A percentile compares a stretch with the other conserved stretches of the same genome.
These are phyloP conservation scores for Hydractinia symbiolongicarpus DNA, from an alignment of 30 jellyfish, hydroid and myxozoan genomes.

Conservation along the genomic window DNA sequence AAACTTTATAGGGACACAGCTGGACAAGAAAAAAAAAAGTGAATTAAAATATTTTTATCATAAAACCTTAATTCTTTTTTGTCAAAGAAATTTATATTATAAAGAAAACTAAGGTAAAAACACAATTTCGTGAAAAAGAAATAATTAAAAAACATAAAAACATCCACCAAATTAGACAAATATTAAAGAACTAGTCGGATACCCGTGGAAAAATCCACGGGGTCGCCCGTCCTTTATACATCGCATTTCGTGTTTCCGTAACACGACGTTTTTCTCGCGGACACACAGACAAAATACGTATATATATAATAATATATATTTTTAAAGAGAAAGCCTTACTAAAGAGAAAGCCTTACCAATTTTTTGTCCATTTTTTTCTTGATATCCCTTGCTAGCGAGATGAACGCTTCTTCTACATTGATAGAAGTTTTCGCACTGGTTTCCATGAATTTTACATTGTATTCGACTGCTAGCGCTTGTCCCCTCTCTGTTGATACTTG, in stretches of 20 bases:
- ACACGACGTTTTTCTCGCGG: no score
- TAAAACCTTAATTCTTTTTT: background rate
- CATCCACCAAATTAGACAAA: background rate
- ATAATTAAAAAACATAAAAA: background rate
- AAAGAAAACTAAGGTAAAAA: no score
- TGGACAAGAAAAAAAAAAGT: no score
- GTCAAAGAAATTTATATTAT: background rate
- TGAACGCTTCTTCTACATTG: constrained; percentile 76
- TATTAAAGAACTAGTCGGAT: no score
- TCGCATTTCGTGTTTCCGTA: no score
- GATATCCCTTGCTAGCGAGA: constrained; percentile 68
- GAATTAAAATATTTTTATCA: background rate
- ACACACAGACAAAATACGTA: no score
- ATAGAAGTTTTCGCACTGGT: constrained; percentile 77
- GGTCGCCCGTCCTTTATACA: no score
- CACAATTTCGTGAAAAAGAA: no score
- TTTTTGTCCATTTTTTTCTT: constrained; percentile 74
- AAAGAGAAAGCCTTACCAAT: constrained; percentile 46
- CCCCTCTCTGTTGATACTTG: constrained; percentile 79
- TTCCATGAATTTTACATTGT: constrained; percentile 68
- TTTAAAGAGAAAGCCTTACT: no score
- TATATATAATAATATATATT: background rate
- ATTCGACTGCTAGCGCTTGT: constrained; percentile 52
- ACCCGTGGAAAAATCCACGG: no score
- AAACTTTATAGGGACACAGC: no score